Evolutionary conservation across 1,140 invertebrate species (phyloP), one percentile per base, ranked within the genome.

Genomic region (Eupeodes corollae): DNA sequence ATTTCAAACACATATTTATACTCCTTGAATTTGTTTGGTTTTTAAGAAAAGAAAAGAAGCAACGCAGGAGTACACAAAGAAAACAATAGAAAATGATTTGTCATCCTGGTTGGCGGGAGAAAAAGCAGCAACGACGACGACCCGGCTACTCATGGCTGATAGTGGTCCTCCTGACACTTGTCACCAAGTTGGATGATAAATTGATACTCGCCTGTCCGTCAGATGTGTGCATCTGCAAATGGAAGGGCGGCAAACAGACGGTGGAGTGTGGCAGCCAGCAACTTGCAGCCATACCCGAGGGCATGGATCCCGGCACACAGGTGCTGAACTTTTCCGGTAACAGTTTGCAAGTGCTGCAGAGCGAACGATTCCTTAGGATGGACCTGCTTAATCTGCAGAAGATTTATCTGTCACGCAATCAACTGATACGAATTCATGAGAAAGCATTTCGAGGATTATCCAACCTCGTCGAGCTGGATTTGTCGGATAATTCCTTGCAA

Each of bases 181-280:
- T 43, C 12, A 32, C 16, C 30, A n/a, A 31, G 12, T 14, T 43
- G 21, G 13, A 32, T n/a, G 42, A 43, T 32, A 43, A 43, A 43
- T 43, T 43, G 21, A 43, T 16, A 43, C 11, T 26, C 32, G 76
- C 75, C 14, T 92, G 89, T 62, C 88, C 88, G 1, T 59, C 69
- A 2, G 75, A 77, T 35, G 70, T 74, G 30, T 93, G 90, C 67
- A 73, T 77, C 11, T 93, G 90, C 72, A 91, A 89, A 58, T 92
- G 90, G 90, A 92, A 91, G 66, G 81, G 83, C 58, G 90, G 89
- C 2, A 93, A 93, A 63, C 82, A 89, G 58, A 87, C 85, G 49
- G 88, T 91, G 3, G 88, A 92, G 62, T 93, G 89, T 69, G 75
- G 80, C 11, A 79, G 82, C 39, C 81, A 82, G 63, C 77, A 78